Evolutionary conservation across 1,140 invertebrate genomes (phyloP).

Genomic region (Drosophila pallidifrons): DNA sequence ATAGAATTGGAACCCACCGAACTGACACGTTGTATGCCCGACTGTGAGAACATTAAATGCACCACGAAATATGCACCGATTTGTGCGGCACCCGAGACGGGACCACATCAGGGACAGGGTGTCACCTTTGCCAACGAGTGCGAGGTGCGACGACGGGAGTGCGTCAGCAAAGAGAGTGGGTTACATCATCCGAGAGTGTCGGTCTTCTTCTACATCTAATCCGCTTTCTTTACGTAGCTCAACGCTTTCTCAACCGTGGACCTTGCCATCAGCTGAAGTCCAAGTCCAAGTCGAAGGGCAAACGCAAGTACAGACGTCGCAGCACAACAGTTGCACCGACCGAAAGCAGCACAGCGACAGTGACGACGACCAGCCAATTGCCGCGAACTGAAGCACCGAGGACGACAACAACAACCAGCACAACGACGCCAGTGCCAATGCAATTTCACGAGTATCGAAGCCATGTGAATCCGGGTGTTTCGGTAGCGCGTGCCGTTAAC

Average conservation of each 20-base stretch:
- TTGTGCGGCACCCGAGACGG: conserved; percentile 44
- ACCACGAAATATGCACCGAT: conserved; percentile 39
- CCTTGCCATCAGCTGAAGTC: conserved; percentile 24
- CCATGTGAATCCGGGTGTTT: conserved; percentile 45
- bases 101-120: conserved; percentile 6
- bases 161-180: conserved; percentile 53
- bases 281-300: conserved; percentile 18
- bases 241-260: conserved; percentile 47
- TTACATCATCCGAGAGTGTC: background rate
- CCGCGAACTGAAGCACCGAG: background rate
- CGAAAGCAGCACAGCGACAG: background rate
- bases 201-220: too few species aligned
- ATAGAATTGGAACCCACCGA: conserved; percentile 66
- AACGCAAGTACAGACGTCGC: conserved; percentile 22
- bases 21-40: conserved; percentile 52
- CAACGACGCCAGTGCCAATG: conserved; percentile 47
- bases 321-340: background rate
- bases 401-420: conserved; percentile 16
- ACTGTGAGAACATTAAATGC: conserved; percentile 52
- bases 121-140: conserved; percentile 63
- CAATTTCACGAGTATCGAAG: conserved; percentile 34
- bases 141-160: conserved; percentile 52
- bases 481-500: conserved; percentile 47
- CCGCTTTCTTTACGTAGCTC: conserved; percentile 14
- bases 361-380: conserved; percentile 7